Evolutionary conservation across 2,113 vertebrate genomes (phyloP).

Genomic region (Oryzias curvinotus): DNA sequence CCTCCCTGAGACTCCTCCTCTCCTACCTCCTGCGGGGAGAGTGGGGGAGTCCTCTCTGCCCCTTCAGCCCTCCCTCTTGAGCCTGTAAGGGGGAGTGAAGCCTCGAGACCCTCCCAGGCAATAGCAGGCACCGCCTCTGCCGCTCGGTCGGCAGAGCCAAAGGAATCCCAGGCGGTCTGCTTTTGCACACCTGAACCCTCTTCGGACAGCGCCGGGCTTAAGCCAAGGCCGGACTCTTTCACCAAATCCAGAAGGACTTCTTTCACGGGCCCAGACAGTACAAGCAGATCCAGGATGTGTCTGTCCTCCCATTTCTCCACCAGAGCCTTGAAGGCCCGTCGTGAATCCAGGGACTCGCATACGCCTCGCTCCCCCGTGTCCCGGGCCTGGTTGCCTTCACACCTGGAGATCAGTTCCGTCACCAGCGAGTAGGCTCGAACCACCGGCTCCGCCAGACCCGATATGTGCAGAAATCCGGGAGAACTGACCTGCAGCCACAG

Average conservation of each 20-base stretch:
- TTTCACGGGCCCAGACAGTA: conserved; percentile 76
- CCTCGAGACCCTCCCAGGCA: conserved; percentile 1
- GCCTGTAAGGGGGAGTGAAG: neutral
- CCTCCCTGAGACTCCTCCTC: conserved; percentile 16
- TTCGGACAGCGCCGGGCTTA: neutral
- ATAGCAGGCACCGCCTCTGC: conserved; percentile 18
- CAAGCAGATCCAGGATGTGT: conserved; percentile 79
- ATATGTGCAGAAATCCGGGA: conserved; percentile 77
- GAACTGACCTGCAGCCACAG: conserved; percentile 63
- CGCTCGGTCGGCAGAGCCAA: conserved; percentile 5
- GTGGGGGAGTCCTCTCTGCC: conserved; percentile 6
- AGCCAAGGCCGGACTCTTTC: conserved; percentile 55
- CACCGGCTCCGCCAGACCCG: conserved; percentile 82
- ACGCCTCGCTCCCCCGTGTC: conserved; percentile 45
- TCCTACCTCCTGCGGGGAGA: conserved; percentile 41
- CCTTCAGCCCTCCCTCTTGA: conserved; percentile 16
- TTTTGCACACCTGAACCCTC: neutral
- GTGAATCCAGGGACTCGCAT: conserved; percentile 67
- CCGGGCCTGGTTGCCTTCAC: conserved; percentile 35
- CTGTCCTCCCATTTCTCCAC: conserved; percentile 77
- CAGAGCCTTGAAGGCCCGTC: conserved; percentile 76
- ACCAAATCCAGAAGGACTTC: conserved; percentile 81
- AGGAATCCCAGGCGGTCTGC: neutral
- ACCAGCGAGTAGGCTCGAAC: conserved; percentile 86
- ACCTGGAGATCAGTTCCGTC: conserved; percentile 73